Conservation (phyloP, 35 echinoderm and acorn worm species). For the Heliocidaris erythrogramma region DNA sequence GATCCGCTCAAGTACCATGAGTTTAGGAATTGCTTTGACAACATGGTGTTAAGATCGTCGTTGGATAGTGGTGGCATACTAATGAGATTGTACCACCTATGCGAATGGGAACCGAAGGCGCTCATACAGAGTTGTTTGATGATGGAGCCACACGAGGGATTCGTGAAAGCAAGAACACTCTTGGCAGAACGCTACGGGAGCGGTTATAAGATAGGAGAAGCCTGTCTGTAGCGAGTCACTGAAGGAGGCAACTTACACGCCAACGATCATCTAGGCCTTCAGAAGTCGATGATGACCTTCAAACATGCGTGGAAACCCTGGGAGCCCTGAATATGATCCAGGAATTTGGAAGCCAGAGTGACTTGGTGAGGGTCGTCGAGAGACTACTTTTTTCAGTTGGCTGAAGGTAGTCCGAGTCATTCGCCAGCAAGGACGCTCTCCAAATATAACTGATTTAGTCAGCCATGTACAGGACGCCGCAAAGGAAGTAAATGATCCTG, state of each 20-base stretch:
- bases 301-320: constrained; percentile 53
- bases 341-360: constrained; percentile 44
- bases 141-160: constrained; percentile 48
- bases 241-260: not conserved
- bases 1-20: constrained; percentile 56
- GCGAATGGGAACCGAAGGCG: constrained; percentile 47
- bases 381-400: constrained; percentile 46
- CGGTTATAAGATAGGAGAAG: not conserved
- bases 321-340: not conserved
- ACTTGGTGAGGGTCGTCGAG: not conserved
- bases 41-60: constrained; percentile 38
- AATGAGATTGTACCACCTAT: constrained; percentile 56
- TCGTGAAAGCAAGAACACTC: constrained; percentile 14
- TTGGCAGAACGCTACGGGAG: constrained; percentile 10
- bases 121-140: constrained; percentile 44
- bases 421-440: constrained; percentile 20
- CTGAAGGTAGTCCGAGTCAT: constrained; percentile 12
- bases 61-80: constrained; percentile 49
- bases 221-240: not conserved
- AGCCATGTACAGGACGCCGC: constrained; percentile 20
- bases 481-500: constrained; percentile 52
- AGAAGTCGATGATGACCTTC: constrained; percentile 57
- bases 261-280: not conserved
- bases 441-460: constrained; percentile 21
- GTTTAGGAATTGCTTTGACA: constrained; percentile 60